A percentile compares a stretch with the other conserved stretches of the same genome.
These are phyloP conservation scores for Nemurella pictetii DNA, from an alignment of 2,888 invertebrate species.

Conservation along the genomic window DNA sequence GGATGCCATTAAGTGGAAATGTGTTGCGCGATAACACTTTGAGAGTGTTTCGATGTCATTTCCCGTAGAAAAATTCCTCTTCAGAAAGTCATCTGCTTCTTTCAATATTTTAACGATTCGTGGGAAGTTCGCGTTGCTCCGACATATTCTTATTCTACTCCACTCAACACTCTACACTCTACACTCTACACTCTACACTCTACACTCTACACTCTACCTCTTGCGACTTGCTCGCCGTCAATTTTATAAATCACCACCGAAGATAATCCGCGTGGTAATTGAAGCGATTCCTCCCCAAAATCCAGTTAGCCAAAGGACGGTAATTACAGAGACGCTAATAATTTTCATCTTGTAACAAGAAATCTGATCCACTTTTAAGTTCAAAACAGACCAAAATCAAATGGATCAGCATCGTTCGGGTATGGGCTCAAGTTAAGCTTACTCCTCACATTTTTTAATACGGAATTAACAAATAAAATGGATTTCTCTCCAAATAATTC, in stretches of 20 bases:
- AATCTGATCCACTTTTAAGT: not conserved
- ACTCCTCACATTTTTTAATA: not conserved
- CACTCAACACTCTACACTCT: too few species aligned
- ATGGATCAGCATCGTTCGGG: not conserved
- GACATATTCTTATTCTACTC: not conserved
- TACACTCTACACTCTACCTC: too few species aligned
- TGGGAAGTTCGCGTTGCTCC: not conserved
- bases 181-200: too few species aligned
- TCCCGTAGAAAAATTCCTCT: slow-evolving; percentile 10
- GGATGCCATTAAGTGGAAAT: slow-evolving; percentile 1
- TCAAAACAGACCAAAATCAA: not conserved
- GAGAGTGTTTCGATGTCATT: slow-evolving; percentile 24
- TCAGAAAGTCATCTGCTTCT: not conserved
- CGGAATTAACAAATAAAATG: not conserved
- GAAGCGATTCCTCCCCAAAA: not conserved
- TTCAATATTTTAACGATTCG: not conserved
- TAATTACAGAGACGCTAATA: not conserved
- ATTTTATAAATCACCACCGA: not conserved
- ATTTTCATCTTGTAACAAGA: not conserved
- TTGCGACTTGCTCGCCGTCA: too few species aligned
- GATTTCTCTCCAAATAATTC: not conserved
- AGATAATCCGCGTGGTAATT: not conserved
- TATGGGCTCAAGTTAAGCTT: not conserved
- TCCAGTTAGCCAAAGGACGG: not conserved
- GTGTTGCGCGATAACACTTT: slow-evolving; percentile 14